Evolutionary conservation across 2,113 vertebrate genomes (phyloP), one percentile per base, ranked within the genome.

Genomic region (Plectropomus leopardus): DNA sequence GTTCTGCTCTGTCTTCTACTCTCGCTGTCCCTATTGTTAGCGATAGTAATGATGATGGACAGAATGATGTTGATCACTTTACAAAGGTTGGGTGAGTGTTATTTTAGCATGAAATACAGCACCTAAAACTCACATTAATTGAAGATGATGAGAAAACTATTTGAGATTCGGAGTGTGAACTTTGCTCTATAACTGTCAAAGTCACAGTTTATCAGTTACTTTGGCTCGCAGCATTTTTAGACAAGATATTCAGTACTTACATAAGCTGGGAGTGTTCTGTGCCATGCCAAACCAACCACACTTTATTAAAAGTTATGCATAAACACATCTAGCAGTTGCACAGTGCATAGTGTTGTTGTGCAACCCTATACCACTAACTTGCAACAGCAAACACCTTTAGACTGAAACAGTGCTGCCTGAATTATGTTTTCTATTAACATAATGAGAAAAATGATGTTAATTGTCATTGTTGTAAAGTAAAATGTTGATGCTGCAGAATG

Each of bases 391-490:
- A 45, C 40, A 45, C 7, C 45, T 32, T 71, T 7, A 47, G 4
- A 26, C 5, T 69, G 65, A 51, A 54, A 42, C n/a, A 55, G 24
- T 55, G 24, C 40, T 32, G 19, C 19, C 54, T 32, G 11, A 58
- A 45, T 57, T 45, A 45, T 26, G 9, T 58, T 58, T 71, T 42
- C 15, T 42, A 14, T 40, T 21, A 45, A 28, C 50, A 55, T 44
- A 70, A 55, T 55, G 53, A 57, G 36, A 30, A 70, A 55, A 42
- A 30, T 42, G 19, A 7, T 53, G 7, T 44, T 21, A 42, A 69
- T 69, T 55, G 42, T 9, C 21, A 24, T 68, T 36, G 36, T 69
- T 24, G 48, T 32, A 30, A 36, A 54, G 14, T 24, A 36, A 40
- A 16, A 40, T 68, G 32, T 48, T 36, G 32, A 68, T 36, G 36